Evolutionary conservation across 2,113 vertebrate genomes (phyloP).

Genomic region (Boleophthalmus pectinirostris): DNA sequence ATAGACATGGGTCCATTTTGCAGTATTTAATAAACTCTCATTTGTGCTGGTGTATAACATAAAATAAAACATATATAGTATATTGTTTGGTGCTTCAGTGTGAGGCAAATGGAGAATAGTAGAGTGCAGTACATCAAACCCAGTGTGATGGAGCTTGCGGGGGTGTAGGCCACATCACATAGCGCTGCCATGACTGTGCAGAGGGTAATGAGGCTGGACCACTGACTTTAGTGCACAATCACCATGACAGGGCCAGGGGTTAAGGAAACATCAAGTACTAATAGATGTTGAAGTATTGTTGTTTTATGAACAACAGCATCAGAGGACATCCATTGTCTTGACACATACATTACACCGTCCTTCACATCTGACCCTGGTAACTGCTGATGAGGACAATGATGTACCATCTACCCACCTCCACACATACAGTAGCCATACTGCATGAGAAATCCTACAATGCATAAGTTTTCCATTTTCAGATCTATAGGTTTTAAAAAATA

Average conservation of each 20-base stretch:
- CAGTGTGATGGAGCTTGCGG: slow-evolving; percentile 19
- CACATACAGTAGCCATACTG: background rate
- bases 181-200: slow-evolving; percentile 22
- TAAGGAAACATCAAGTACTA: background rate
- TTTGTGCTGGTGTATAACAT: background rate
- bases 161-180: slow-evolving; percentile 24
- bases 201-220: slow-evolving; percentile 5
- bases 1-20: background rate
- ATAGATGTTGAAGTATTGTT: slow-evolving; percentile 27
- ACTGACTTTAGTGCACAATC: background rate
- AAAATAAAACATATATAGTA: background rate
- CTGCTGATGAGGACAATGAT: slow-evolving; percentile 15
- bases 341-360: slow-evolving; percentile 21
- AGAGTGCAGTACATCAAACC: background rate
- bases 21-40: background rate
- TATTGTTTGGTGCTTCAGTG: too few relatives aligned
- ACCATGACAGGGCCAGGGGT: slow-evolving; percentile 10
- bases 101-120: background rate
- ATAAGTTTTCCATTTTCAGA: background rate
- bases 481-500: background rate
- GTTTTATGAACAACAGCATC: slow-evolving; percentile 48
- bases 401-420: slow-evolving; percentile 16
- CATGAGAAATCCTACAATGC: background rate
- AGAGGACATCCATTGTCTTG: slow-evolving; percentile 24
- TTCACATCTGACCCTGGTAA: slow-evolving; percentile 15